Evolutionary conservation across 2,113 vertebrate genomes (phyloP).

Genomic region (Mus musculus): GRCm39 chr9:119444001-119444500

Average conservation of each 20-base stretch:
- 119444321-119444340: background rate
- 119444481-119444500: background rate
- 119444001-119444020: background rate
- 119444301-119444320: background rate
- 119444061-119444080: background rate
- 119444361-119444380: background rate
- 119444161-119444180: background rate
- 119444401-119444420: background rate
- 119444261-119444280: background rate
- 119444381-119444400: background rate
- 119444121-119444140: background rate
- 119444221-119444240: background rate
- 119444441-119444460: background rate
- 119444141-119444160: background rate
- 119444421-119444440: too few species aligned
- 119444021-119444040: background rate
- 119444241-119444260: background rate
- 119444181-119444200: background rate
- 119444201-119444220: background rate
- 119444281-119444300: background rate
- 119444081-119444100: background rate
- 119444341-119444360: background rate
- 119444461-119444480: background rate
- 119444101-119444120: background rate
- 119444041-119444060: background rate